Base-by-base conservation (phyloP, 2,797 vertebrate species). In the Tragelaphus eurycerus region DNA sequence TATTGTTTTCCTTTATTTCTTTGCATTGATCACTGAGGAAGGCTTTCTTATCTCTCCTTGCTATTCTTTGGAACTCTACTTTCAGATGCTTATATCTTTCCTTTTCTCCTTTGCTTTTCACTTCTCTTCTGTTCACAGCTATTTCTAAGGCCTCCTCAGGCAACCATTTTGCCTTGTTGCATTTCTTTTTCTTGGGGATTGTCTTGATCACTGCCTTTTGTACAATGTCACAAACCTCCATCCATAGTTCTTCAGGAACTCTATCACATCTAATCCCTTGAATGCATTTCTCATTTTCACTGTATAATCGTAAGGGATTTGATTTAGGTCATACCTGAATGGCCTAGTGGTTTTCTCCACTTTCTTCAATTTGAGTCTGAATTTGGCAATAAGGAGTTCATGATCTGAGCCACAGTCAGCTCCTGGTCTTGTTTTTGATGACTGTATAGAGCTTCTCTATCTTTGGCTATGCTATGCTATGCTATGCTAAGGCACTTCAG, bases 341-440 rank as follows among this genome's bases (percentile, higher is more conserved):
- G n/a, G n/a, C 3, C 64, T 67, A 34, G n/a, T 34, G n/a, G 64
- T 21, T 67, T 67, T 19, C 64, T n/a, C 64, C n/a, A 67, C 9
- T 34, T 67, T 67, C 64, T 34, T 21, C 64, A 21, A 34, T 67
- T 67, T 67, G n/a, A 34, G 9, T 34, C n/a, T 67, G 17, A 67
- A 19, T 67, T 11, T 34, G 64, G 64, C n/a, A 34, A 67, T 67
- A 34, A 64, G 8, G 17, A 67, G 4, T 67, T 67, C 64, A 21
- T 67, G 64, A 67, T 67, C 64, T 67, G n/a, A 67, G 64, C 64
- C n/a, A 34, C 16, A 67, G 64, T 67, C 64, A 34, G n/a, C 16
- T 21, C 9, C n/a, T 0, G 0, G 17, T 34, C n/a, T 67, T 21
- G 4, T 21, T 67, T 67, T 67, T 67, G 34, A n/a, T 67, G n/a